Percentiles rank a stretch among this genome's conserved stretches.
These are phyloP conservation scores for Apocrypta bakeri DNA, from an alignment of 1,140 invertebrate genomes.

Conservation along the genomic window DNA sequence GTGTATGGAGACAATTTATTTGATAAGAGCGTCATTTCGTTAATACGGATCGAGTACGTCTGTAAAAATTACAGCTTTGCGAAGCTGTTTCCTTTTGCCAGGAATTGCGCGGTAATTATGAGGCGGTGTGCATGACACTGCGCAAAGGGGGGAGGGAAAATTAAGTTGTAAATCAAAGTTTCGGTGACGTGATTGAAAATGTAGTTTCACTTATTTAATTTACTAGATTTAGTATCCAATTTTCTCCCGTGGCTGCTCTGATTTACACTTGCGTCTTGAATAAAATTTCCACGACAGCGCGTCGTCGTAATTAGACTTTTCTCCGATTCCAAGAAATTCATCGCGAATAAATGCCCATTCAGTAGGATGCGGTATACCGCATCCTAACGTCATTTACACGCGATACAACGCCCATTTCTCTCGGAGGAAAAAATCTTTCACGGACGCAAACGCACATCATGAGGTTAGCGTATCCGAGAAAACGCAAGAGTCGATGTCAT, in stretches of 20 bases:
- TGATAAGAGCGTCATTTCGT: slow-evolving; percentile 41
- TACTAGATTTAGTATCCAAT: not conserved
- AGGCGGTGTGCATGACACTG: not conserved
- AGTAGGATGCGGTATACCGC: too few relatives aligned
- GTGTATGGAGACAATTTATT: slow-evolving; percentile 20
- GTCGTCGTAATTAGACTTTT: not conserved
- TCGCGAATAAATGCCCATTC: too few relatives aligned
- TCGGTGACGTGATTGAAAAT: too few relatives aligned
- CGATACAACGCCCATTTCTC: not conserved
- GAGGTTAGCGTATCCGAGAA: not conserved
- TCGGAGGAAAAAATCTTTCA: too few relatives aligned
- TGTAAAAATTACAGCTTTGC: not conserved
- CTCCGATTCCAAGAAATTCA: too few relatives aligned
- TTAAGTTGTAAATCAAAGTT: not conserved
- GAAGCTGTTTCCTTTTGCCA: not conserved
- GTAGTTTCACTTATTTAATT: too few relatives aligned
- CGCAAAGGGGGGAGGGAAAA: not conserved
- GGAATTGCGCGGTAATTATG: not conserved
- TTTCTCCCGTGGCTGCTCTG: not conserved
- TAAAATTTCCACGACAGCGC: too few relatives aligned
- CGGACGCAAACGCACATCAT: too few relatives aligned
- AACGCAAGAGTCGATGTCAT: not conserved
- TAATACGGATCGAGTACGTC: slow-evolving; percentile 8
- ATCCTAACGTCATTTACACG: too few relatives aligned
- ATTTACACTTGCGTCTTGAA: not conserved